phyloP scores from a whole-genome alignment of 2,888 invertebrate genomes.

The Nysson spinosus region DNA sequence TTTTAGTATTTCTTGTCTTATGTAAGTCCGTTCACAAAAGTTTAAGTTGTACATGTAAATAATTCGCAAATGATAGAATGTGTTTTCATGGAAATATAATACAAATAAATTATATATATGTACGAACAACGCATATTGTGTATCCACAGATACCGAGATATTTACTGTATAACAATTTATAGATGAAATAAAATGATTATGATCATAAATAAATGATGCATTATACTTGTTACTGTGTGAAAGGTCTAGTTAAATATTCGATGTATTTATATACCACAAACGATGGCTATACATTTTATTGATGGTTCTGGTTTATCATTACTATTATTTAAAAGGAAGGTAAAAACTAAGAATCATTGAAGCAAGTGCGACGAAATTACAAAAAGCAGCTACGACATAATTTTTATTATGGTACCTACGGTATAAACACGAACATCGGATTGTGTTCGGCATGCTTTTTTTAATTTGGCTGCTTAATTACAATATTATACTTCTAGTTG shows the following conservation, averaged over 20 bases:
- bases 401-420: slow-evolving; percentile 57
- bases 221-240: no score
- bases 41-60: no score
- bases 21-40: no score
- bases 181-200: no score
- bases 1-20: no score
- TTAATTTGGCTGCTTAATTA: slow-evolving; percentile 43
- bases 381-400: slow-evolving; percentile 58
- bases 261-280: slow-evolving; percentile 47
- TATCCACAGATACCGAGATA: no score
- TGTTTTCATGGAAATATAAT: no score
- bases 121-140: not conserved
- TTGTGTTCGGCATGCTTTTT: slow-evolving; percentile 46
- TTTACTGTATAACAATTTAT: no score
- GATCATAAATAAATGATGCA: no score
- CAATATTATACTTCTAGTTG: slow-evolving; percentile 41
- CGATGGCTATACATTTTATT: slow-evolving; percentile 52
- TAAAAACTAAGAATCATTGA: slow-evolving; percentile 48
- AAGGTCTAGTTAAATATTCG: slow-evolving; percentile 41
- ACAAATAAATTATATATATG: slow-evolving; percentile 17
- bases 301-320: slow-evolving; percentile 37
- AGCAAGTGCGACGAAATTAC: slow-evolving; percentile 48
- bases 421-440: slow-evolving; percentile 52
- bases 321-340: slow-evolving; percentile 35
- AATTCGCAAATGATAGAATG: no score